A percentile compares a stretch with the other conserved stretches of the same genome.
These are phyloP conservation scores for Charanyca ferruginea DNA, from an alignment of 2,888 invertebrate genomes.

Conservation along the genomic window DNA sequence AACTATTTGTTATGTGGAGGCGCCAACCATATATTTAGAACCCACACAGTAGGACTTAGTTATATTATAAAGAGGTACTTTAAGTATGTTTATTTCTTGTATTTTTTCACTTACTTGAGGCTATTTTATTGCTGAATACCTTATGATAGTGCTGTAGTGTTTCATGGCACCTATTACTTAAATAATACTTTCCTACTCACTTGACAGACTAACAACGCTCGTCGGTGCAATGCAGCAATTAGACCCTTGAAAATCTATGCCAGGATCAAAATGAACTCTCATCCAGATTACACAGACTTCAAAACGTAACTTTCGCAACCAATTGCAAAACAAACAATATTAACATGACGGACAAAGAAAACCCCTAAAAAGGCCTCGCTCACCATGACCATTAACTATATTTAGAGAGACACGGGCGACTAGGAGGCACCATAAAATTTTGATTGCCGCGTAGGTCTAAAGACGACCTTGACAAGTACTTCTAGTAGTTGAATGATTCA, in stretches of 20 bases:
- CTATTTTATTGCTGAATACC: too few species aligned
- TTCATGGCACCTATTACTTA: too few species aligned
- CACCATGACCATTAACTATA: constrained; percentile 68
- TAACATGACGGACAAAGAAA: constrained; percentile 55
- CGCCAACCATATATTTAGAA: background rate
- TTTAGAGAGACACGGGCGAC: constrained; percentile 65
- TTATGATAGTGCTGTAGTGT: too few species aligned
- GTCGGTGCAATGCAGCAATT: too few species aligned
- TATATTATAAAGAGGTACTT: too few species aligned
- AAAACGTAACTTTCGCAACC: constrained; percentile 7
- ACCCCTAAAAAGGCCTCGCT: constrained; percentile 67
- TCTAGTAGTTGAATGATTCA: constrained; percentile 63
- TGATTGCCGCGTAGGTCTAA: constrained; percentile 73
- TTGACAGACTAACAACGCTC: too few species aligned
- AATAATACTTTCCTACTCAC: background rate
- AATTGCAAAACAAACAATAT: constrained; percentile 41
- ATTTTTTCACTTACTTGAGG: too few species aligned
- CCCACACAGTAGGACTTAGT: constrained; percentile 5
- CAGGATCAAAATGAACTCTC: background rate
- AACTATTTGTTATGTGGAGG: background rate
- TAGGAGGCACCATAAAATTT: constrained; percentile 68
- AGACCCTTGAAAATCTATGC: background rate
- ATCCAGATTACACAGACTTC: background rate
- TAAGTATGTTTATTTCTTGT: too few species aligned
- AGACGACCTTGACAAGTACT: constrained; percentile 68